Base-by-base conservation (phyloP, 2,113 vertebrate species). In the Oryzias curvinotus region DNA sequence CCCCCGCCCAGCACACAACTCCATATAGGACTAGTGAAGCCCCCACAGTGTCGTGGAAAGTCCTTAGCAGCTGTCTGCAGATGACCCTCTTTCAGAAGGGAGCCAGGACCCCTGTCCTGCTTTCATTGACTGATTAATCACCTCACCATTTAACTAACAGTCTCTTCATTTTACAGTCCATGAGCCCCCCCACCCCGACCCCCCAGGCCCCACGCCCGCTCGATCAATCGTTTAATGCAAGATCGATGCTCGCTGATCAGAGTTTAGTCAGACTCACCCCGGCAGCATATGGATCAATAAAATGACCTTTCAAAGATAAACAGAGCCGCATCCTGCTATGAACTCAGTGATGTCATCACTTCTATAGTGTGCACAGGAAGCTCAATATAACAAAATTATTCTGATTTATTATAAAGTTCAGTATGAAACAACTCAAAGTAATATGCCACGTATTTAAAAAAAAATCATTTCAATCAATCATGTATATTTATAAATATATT, bases 151-250 rank as follows among this genome's bases (percentile, higher is more conserved):
- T 93, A 95, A 94, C 95, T 95, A 96, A 95, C 94, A 95, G 94
- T 94, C 94, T 94, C 93, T 96, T 94, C 93, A 93, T 91, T 90
- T 90, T 83, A 89, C 91, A 92, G 91, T 92, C 91, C 90, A 91
- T 87, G 77, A 94, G 90, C 93, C 91, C 16, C 6, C 44, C 48
- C 23, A 17, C 64, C 73, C 36, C 3, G 93, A 91, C 16, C 6
- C 49, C 49, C 25, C 19, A 8, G 63, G 64, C 50, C 55, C 65
- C 73, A 65, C 73, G 77, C 72, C 51, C 56, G 68, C 16, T 92
- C 93, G 93, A 94, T 96, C 86, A 93, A 98, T 96, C 94, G 94
- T 91, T 95, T 96, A 96, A 96, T 96, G 95, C 95, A 94, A 95
- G 93, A 94, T 96, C 93, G 95, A 94, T 93, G 92, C 90, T 87